A percentile compares a stretch with the other conserved stretches of the same genome.
phyloP scores from a whole-genome alignment of 2,797 vertebrate genomes.

The Mormyrops attenuatus region DNA sequence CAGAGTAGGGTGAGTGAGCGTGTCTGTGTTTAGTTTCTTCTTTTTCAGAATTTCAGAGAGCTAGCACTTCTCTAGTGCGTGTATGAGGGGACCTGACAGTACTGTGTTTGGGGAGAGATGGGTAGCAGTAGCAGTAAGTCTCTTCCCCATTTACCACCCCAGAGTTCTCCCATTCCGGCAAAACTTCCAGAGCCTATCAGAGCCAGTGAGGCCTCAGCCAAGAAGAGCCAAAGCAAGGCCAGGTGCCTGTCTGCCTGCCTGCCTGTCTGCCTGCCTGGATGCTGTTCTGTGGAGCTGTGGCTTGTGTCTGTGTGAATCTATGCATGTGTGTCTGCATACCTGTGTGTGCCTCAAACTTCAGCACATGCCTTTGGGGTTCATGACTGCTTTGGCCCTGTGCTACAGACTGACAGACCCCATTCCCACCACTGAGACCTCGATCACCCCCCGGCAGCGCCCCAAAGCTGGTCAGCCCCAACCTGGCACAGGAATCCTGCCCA shows the following conservation, averaged over 20 bases:
- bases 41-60: not conserved
- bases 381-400: slow-evolving; percentile 27
- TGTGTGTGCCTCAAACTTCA: not conserved
- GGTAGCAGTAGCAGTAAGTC: not conserved
- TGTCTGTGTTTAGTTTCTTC: not conserved
- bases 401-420: slow-evolving; percentile 88
- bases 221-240: slow-evolving; percentile 86
- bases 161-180: slow-evolving; percentile 85
- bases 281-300: not conserved
- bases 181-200: slow-evolving; percentile 93
- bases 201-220: slow-evolving; percentile 95
- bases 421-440: slow-evolving; percentile 95
- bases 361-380: not conserved
- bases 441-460: slow-evolving; percentile 93
- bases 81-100: not conserved
- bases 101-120: not conserved
- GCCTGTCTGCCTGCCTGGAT: not conserved
- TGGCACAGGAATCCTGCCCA: slow-evolving; percentile 85
- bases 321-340: not conserved
- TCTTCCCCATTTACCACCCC: slow-evolving; percentile 13
- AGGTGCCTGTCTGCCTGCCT: slow-evolving; percentile 59
- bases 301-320: not conserved
- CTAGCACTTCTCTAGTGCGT: not conserved
- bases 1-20: not conserved
- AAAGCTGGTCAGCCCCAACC: slow-evolving; percentile 90